Conservation (phyloP, 2,113 vertebrate genomes). For the Otus sunia region DNA sequence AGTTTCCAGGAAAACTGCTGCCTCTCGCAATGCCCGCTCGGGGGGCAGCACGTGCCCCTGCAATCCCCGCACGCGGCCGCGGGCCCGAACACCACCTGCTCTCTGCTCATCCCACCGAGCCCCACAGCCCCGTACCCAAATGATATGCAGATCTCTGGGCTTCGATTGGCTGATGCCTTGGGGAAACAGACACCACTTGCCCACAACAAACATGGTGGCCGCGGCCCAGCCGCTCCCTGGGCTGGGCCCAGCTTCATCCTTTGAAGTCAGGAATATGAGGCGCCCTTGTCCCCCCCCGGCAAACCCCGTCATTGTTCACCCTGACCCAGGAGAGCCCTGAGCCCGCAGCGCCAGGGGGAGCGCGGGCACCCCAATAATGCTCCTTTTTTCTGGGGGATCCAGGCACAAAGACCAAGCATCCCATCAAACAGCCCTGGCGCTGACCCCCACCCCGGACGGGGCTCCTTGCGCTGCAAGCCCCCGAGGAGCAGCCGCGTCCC, state of each 20-base stretch:
- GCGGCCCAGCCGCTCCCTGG: neutral
- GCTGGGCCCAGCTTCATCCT: neutral
- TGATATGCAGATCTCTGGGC: neutral
- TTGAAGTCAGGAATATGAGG: rapidly evolving
- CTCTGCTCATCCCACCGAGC: neutral
- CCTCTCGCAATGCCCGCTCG: neutral
- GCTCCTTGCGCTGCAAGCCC: neutral
- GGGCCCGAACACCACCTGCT: rapidly evolving
- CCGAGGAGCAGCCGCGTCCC: rapidly evolving
- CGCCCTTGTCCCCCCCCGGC: neutral
- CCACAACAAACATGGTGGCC: neutral
- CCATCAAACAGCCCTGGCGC: rapidly evolving
- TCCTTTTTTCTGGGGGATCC: no score
- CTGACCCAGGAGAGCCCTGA: rapidly evolving
- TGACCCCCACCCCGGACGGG: neutral
- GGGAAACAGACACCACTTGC: neutral
- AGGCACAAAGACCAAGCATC: neutral
- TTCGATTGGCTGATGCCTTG: neutral
- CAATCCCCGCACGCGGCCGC: rapidly evolving
- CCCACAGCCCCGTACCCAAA: neutral
- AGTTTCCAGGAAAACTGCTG: neutral
- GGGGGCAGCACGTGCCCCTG: neutral
- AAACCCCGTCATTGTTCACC: rapidly evolving
- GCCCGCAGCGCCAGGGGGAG: rapidly evolving
- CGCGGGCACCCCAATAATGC: rapidly evolving